These are phyloP conservation scores for Zaprionus lineosus DNA, from an alignment of 2,888 invertebrate species.

Conservation along the genomic window DNA sequence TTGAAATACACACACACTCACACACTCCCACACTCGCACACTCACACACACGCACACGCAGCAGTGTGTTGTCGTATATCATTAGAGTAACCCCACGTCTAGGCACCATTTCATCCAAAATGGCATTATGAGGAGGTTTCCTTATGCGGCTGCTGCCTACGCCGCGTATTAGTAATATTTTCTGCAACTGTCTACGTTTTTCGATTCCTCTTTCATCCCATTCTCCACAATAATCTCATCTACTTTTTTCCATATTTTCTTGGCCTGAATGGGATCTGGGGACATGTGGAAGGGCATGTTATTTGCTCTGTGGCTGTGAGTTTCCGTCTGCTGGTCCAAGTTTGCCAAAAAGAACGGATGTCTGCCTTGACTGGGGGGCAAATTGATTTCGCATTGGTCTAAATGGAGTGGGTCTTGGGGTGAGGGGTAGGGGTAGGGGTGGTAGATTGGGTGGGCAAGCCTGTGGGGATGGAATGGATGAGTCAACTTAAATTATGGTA, in stretches of 20 bases:
- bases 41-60: slow-evolving; percentile 11
- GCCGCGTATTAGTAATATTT: slow-evolving; percentile 72
- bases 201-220: slow-evolving; percentile 18
- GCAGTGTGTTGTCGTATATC: slow-evolving; percentile 59
- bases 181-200: slow-evolving; percentile 62
- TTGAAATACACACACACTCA: slow-evolving; percentile 22
- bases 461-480: too few species aligned
- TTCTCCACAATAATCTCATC: too few species aligned
- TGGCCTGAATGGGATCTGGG: neutral
- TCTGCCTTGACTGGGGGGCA: slow-evolving; percentile 18
- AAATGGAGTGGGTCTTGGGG: slow-evolving; percentile 3
- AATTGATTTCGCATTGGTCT: slow-evolving; percentile 60
- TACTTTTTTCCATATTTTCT: slow-evolving; percentile 4
- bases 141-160: slow-evolving; percentile 53
- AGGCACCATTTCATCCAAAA: slow-evolving; percentile 63
- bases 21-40: slow-evolving; percentile 7
- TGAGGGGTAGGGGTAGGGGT: neutral
- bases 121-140: slow-evolving; percentile 67
- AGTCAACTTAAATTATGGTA: slow-evolving; percentile 2
- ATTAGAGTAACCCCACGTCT: slow-evolving; percentile 52
- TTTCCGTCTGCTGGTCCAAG: slow-evolving; percentile 50
- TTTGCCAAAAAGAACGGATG: slow-evolving; percentile 22
- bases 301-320: slow-evolving; percentile 50
- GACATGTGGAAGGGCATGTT: neutral
- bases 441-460: neutral